Evolutionary conservation across 2,797 vertebrate species (phyloP).

Genomic region (Darevskia mixta): DNA sequence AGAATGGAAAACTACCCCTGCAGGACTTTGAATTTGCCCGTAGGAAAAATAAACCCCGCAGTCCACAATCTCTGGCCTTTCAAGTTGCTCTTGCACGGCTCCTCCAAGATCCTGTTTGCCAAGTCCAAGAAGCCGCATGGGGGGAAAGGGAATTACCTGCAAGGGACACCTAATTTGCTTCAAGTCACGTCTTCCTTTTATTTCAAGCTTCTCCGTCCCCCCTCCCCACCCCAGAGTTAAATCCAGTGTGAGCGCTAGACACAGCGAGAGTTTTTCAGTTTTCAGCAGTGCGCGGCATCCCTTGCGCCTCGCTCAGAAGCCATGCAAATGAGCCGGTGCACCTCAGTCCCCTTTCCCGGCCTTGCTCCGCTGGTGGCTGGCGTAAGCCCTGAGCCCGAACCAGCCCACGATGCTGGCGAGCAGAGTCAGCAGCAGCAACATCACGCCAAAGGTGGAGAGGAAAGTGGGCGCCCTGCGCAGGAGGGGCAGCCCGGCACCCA

Average conservation of each 20-base stretch:
- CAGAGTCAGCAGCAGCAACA: constrained; percentile 73
- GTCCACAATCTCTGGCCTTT: background rate
- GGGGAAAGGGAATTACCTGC: background rate
- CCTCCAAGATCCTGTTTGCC: background rate
- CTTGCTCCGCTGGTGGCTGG: background rate
- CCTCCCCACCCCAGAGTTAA: background rate
- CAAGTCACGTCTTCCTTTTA: background rate
- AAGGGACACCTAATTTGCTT: background rate
- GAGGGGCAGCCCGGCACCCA: constrained; percentile 43
- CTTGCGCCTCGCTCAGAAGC: background rate
- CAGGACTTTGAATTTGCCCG: background rate
- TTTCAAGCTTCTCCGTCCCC: background rate
- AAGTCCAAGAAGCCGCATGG: background rate
- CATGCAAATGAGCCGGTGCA: background rate
- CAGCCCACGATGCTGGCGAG: background rate
- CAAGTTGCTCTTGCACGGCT: background rate
- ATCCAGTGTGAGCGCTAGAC: background rate
- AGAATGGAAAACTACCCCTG: background rate
- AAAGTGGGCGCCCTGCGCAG: constrained; percentile 66
- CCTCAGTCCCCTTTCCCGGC: background rate
- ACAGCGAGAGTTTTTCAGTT: background rate
- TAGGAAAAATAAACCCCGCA: background rate
- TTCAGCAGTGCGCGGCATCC: background rate
- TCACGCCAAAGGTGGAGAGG: constrained; percentile 81
- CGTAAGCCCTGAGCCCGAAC: constrained; percentile 18